These are phyloP conservation scores for Phalanger gymnotis DNA, from an alignment of 2,797 vertebrate species.

Conservation along the genomic window DNA sequence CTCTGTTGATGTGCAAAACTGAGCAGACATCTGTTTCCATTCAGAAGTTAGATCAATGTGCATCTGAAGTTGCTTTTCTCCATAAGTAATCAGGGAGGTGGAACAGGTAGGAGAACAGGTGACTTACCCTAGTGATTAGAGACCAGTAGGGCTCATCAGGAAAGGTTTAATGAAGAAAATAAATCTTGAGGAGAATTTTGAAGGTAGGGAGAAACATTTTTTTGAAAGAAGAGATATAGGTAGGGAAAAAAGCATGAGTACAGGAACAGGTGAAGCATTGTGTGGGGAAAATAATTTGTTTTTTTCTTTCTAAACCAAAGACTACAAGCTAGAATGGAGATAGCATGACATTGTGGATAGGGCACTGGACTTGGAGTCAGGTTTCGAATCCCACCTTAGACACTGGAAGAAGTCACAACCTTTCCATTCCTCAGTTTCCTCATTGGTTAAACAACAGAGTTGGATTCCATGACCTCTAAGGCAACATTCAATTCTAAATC, in stretches of 20 bases:
- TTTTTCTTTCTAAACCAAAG: neutral
- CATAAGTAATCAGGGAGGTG: conserved; percentile 43
- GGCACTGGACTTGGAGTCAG: neutral
- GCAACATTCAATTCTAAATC: neutral
- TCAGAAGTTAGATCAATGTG: conserved; percentile 28
- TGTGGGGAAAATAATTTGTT: neutral
- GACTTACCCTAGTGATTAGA: conserved; percentile 50
- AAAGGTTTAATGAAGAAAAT: conserved; percentile 52
- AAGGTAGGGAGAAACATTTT: neutral
- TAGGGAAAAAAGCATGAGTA: neutral
- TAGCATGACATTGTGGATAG: neutral
- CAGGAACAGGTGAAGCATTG: neutral
- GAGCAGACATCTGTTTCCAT: conserved; percentile 42
- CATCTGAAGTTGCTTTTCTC: neutral
- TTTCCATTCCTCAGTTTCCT: neutral
- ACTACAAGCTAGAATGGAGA: neutral
- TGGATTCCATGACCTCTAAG: neutral
- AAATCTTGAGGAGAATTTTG: conserved; percentile 16
- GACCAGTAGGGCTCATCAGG: neutral
- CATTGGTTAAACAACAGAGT: neutral
- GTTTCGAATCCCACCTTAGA: neutral
- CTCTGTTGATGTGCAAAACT: conserved; percentile 6
- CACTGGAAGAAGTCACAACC: neutral
- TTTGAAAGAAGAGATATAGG: neutral
- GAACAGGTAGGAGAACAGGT: conserved; percentile 40